Evolutionary conservation across 2,113 vertebrate genomes (phyloP).

Genomic region (Nettapus auritus): DNA sequence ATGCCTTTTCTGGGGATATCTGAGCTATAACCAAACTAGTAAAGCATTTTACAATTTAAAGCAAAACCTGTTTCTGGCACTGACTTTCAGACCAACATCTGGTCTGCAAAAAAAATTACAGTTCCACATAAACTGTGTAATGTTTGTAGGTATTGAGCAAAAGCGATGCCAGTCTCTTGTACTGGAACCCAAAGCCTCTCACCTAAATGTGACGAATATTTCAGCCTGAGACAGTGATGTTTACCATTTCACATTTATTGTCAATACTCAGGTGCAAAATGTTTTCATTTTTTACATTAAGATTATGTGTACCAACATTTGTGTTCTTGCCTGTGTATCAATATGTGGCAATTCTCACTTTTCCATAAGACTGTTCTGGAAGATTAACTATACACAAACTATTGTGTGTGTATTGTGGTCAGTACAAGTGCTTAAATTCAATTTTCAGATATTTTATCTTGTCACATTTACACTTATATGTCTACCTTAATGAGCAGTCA

Average conservation of each 20-base stretch:
- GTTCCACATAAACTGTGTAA: constrained; percentile 40
- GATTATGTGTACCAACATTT: neutral
- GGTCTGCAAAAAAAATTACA: constrained; percentile 22
- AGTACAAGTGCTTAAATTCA: neutral
- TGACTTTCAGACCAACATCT: constrained; percentile 43
- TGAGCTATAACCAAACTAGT: constrained; percentile 17
- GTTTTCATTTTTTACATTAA: neutral
- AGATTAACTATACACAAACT: neutral
- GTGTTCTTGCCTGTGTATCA: neutral
- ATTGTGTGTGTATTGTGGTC: neutral
- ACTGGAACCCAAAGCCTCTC: constrained; percentile 26
- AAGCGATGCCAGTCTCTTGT: constrained; percentile 25
- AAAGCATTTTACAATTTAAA: neutral
- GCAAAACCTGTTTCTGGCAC: neutral
- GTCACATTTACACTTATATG: neutral
- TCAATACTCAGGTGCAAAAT: neutral
- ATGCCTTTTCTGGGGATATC: constrained; percentile 29
- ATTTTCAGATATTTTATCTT: neutral
- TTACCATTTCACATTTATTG: constrained; percentile 30
- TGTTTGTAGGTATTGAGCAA: constrained; percentile 53
- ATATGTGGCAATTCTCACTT: neutral
- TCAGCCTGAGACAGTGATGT: constrained; percentile 28
- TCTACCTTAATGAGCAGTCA: neutral
- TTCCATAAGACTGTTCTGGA: neutral
- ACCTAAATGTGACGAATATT: constrained; percentile 50